These are phyloP conservation scores for Macrosteles quadrilineatus DNA, from an alignment of 1,140 invertebrate species.

Conservation along the genomic window DNA sequence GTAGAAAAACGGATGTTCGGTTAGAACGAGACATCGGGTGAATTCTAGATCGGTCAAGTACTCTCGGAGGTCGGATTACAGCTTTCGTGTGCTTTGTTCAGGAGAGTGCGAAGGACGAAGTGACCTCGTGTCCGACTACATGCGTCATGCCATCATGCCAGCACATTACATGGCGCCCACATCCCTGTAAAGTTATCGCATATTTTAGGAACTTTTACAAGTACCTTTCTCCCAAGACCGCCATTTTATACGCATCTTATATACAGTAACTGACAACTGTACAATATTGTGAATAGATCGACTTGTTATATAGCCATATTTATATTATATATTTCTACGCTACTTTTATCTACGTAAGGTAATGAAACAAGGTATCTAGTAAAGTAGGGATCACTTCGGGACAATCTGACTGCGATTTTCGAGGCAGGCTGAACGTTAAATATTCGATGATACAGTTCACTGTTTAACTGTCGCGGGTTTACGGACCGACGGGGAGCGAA, in stretches of 20 bases:
- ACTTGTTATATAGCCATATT: conserved; percentile 23
- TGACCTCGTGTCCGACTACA: not conserved
- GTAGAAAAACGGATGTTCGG: not conserved
- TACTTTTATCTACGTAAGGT: conserved; percentile 23
- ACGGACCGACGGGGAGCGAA: not conserved
- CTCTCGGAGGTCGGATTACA: not conserved
- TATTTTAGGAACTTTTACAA: conserved; percentile 27
- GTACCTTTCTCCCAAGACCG: not conserved
- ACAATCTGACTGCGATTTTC: conserved; percentile 13
- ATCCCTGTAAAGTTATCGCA: not conserved
- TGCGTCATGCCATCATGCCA: not conserved
- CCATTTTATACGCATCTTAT: conserved; percentile 16
- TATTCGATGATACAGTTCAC: not conserved
- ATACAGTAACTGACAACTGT: conserved; percentile 20
- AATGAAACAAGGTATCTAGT: conserved; percentile 22
- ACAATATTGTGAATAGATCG: conserved; percentile 20
- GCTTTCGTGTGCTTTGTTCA: not conserved
- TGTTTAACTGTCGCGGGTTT: not conserved
- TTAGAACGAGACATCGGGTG: not conserved
- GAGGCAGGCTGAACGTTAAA: conserved; percentile 6
- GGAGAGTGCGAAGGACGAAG: not conserved
- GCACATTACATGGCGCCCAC: not conserved
- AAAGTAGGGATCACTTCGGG: conserved; percentile 24
- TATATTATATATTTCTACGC: conserved; percentile 9
- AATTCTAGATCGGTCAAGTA: not conserved